Base-by-base conservation (phyloP, 2,888 invertebrate genomes). In the Chrysotoxum bicinctum region DNA sequence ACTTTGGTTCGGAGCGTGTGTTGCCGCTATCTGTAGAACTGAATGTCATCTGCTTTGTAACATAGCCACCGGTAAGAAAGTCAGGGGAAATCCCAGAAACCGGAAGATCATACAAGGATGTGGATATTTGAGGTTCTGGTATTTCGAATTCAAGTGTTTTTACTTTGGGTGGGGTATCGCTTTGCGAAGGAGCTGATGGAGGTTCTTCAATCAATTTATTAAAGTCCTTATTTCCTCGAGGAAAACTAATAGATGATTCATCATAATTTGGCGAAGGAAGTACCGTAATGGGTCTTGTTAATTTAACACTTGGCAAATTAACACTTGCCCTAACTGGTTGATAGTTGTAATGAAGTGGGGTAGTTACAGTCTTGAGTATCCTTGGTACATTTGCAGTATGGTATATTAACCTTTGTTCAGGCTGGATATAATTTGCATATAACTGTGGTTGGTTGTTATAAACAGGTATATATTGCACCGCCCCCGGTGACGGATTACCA, bases 21-120 rank as follows among this genome's bases (percentile, higher is more conserved):
- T 37, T 56, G 19, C 8, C 21, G 16, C 9, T 50, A 2, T 43
- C 30, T 40, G 40, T 12, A 10, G 56, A n/a, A 56, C 10, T 48
- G 14, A 9, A 0, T 30, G 40, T 19, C 32, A 78, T 35, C 10
- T 43, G 45, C 56, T 70, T 80, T 9, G 80, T 76, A 48, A 68
- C 32, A 68, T 75, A 84, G 26, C 80, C 84, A 9, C 80, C 80
- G 3, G 75, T 84, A 9, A 30, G 68, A 56, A 68, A 84, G n/a
- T 84, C 75, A 8, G 75, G 70, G 35, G 75, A 43, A 32, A 80
- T 75, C 1, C 54, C 75, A 43, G 75, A 48, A 66, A 76, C 23
- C 9, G 84, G 84, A 12, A 84, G 52, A 72, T 84, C 84, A 10
- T 72, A 54, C n/a, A 84, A 35, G 1, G 58, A 35, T 30, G 48